Evolutionary conservation across 2,113 vertebrate species (phyloP).

Genomic region (Tor tambroides): DNA sequence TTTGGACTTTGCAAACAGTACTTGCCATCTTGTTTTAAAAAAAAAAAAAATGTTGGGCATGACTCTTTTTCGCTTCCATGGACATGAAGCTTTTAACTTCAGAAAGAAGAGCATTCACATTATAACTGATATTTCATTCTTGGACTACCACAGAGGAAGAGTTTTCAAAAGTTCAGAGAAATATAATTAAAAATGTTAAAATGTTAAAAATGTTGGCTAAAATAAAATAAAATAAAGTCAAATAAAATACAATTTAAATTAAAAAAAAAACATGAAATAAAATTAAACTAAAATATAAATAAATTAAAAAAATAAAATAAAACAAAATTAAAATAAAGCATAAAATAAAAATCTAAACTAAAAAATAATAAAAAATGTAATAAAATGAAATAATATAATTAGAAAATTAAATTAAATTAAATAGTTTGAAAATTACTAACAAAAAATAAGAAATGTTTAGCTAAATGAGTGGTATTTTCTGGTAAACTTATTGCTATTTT

Average conservation of each 20-base stretch:
- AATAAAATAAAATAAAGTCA: background rate
- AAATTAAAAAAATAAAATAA: no score
- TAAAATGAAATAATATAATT: background rate
- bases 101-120: background rate
- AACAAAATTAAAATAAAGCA: no score
- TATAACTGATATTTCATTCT: background rate
- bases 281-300: no score
- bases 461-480: background rate
- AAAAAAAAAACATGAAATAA: no score
- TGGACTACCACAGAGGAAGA: background rate
- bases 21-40: background rate
- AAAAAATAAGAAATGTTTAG: background rate
- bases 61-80: background rate
- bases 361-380: background rate
- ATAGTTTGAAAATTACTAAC: background rate
- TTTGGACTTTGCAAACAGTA: background rate
- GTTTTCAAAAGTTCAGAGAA: no score
- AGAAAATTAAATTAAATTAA: no score
- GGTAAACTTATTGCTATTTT: background rate
- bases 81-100: background rate
- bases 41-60: no score
- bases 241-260: background rate
- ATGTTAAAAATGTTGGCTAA: no score
- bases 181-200: no score
- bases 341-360: no score